These are phyloP conservation scores for Apotomis capreana DNA, from an alignment of 2,888 invertebrate genomes.

Conservation along the genomic window DNA sequence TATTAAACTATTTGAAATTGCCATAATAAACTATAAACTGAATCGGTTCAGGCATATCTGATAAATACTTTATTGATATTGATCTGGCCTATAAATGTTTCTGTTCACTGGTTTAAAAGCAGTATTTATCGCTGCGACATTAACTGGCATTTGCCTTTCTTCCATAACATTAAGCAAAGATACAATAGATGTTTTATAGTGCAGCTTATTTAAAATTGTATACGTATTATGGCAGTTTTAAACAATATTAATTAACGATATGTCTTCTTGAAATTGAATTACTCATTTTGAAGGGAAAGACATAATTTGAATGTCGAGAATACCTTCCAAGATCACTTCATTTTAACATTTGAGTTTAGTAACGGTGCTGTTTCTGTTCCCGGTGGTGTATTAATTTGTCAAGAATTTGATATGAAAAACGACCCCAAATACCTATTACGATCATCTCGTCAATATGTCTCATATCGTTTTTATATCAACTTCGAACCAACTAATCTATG, in stretches of 20 bases:
- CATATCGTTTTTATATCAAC: conserved; percentile 57
- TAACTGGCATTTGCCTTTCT: conserved; percentile 4
- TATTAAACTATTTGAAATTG: conserved; percentile 17
- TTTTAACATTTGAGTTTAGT: conserved; percentile 44
- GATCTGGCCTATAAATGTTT: conserved; percentile 12
- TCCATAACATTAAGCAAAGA: too few relatives aligned
- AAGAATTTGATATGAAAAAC: conserved; percentile 62
- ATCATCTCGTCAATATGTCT: neutral
- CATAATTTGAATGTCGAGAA: conserved; percentile 60
- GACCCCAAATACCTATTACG: conserved; percentile 7
- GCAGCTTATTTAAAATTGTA: neutral
- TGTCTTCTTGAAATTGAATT: conserved; percentile 5
- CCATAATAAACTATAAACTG: conserved; percentile 16
- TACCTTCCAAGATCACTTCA: conserved; percentile 57
- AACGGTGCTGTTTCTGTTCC: conserved; percentile 35
- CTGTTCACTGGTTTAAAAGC: neutral
- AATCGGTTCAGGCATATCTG: neutral
- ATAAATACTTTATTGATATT: conserved; percentile 11
- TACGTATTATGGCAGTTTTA: conserved; percentile 30
- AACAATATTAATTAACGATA: conserved; percentile 13
- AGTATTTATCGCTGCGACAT: conserved; percentile 3
- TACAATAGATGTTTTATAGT: too few relatives aligned
- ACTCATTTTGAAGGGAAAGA: conserved; percentile 50
- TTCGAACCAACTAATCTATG: conserved; percentile 48
- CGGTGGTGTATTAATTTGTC: conserved; percentile 41